Conservation (phyloP, 1,140 invertebrate genomes). For the Manduca sexta region DNA sequence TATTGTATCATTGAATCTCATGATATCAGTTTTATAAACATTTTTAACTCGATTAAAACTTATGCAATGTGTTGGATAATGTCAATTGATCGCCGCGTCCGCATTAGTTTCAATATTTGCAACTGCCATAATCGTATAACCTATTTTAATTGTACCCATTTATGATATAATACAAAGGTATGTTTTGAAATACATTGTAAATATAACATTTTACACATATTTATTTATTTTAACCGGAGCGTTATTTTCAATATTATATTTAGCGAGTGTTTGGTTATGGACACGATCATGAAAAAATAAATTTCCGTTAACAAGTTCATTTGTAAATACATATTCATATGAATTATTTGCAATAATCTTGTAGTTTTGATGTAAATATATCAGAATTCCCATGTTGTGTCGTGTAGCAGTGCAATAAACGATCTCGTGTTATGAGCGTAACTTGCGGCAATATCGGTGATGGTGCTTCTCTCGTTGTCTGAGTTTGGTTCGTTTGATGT, state of each 20-base stretch:
- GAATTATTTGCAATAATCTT: constrained; percentile 30
- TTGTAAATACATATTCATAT: constrained; percentile 38
- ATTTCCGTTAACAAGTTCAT: background rate
- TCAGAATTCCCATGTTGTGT: constrained; percentile 3
- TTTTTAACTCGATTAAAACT: background rate
- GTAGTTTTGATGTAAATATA: constrained; percentile 37
- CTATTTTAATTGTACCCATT: background rate
- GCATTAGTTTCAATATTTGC: background rate
- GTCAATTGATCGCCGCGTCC: background rate
- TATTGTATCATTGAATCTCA: constrained; percentile 54
- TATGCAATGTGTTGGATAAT: background rate
- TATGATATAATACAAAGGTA: constrained; percentile 1
- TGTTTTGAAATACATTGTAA: constrained; percentile 24
- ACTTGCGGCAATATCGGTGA: background rate
- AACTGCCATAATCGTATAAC: background rate
- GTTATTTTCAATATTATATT: background rate
- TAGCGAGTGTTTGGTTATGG: background rate
- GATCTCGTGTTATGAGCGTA: constrained; percentile 30
- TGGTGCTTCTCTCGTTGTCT: background rate
- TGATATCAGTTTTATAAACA: background rate
- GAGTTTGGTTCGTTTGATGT: background rate
- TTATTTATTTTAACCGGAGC: constrained; percentile 3
- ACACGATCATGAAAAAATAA: no score
- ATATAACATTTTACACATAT: constrained; percentile 34
- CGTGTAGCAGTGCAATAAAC: constrained; percentile 44